Base-by-base conservation (phyloP, 2,888 invertebrate species). In the Zhuqinia jingwanae region DNA sequence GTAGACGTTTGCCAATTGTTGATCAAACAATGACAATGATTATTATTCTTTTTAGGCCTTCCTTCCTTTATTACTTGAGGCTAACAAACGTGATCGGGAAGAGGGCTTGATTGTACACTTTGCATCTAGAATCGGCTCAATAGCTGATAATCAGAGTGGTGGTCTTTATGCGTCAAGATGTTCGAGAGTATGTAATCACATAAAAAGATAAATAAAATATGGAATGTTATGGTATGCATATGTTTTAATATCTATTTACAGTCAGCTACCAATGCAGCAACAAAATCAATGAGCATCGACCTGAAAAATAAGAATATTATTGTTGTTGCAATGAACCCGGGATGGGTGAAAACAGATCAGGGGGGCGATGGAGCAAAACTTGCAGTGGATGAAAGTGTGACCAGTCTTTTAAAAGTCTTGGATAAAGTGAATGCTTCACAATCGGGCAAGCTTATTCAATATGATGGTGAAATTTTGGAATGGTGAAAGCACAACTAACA, bases 291-390 rank as follows among this genome's bases (percentile, higher is more conserved):
- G 94, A 96, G 96, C 91, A 92, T 96, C 8, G 98, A 98, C 92
- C 93, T 98, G 88, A 95, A 95, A 92, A 94, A 94, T 56, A 95
- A 95, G 91, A 94, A 95, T 65, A 97, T 98, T 90, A 91, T 97
- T 17, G 96, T 95, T 1, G 94, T 95, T 0, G 94, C 91, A 93
- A 84, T 98, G 87, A 97, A 97, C 93, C 98, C 98, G 0, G 98
- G 97, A 1, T 98, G 97, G 97, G 97, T 98, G 11, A 95, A 95
- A 92, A 98, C 98, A 0, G 96, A 95, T 90, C 96, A 98, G 96
- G 97, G 97, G 3, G 97, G 97, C 5, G 92, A 93, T 58, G 95
- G 94, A 89, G 98, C 97, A 0, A 95, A 95, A 0, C 93, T 97
- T 50, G 95, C 95, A 78, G 93, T 96, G 0, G 94, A 95, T 30